Percentiles rank a stretch among this genome's conserved stretches.
phyloP scores from a whole-genome alignment of 2,113 vertebrate species.

The Hydrolagus affinis region DNA sequence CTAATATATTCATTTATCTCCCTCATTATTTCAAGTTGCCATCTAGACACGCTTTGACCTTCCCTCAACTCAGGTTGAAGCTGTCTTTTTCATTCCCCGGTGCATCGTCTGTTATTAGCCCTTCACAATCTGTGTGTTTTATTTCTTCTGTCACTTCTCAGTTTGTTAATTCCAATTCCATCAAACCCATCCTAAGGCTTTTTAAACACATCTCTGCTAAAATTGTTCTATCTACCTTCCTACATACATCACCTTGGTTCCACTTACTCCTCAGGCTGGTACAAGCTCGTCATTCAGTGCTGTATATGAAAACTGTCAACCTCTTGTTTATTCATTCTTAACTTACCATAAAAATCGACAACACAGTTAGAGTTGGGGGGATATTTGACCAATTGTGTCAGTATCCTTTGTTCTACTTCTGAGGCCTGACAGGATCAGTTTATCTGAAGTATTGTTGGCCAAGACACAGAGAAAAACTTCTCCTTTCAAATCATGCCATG shows the following conservation, averaged over 20 bases:
- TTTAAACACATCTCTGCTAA: background rate
- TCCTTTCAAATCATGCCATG: no score
- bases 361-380: no score
- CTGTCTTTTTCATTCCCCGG: background rate
- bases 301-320: background rate
- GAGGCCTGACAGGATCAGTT: no score
- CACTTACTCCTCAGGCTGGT: background rate
- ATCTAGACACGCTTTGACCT: background rate
- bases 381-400: no score
- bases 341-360: no score
- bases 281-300: no score
- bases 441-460: no score
- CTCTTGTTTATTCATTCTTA: conserved; percentile 12
- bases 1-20: background rate
- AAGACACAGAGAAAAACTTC: no score
- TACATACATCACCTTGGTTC: background rate
- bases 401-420: no score
- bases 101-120: background rate
- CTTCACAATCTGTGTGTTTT: background rate
- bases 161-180: background rate
- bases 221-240: background rate
- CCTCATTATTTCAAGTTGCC: background rate
- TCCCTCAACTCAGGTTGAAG: background rate
- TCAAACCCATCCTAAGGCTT: background rate
- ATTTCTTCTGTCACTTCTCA: background rate